These are phyloP conservation scores for Hymenochirus boettgeri DNA, from an alignment of 2,113 vertebrate genomes.

Conservation along the genomic window DNA sequence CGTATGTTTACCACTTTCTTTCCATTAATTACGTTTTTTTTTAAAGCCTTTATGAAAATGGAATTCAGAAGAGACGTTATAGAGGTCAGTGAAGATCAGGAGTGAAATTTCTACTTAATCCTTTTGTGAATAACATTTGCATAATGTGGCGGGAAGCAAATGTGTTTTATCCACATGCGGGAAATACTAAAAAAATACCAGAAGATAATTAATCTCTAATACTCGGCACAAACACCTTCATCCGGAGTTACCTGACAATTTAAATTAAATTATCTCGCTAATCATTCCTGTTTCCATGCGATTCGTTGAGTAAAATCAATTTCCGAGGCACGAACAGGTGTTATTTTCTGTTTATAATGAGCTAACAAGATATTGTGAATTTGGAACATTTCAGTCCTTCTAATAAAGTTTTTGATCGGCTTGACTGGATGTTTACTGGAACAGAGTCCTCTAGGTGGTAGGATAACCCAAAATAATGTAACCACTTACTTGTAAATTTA, in stretches of 20 bases:
- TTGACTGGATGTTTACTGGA: too few species aligned
- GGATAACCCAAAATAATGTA: too few species aligned
- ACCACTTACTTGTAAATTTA: too few species aligned
- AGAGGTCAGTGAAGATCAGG: background rate
- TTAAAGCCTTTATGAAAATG: background rate
- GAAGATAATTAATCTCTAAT: constrained; percentile 3
- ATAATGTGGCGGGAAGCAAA: background rate
- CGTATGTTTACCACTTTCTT: background rate
- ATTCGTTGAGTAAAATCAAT: background rate
- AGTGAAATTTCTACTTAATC: constrained; percentile 2
- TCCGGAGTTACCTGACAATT: background rate
- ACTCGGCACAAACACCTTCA: background rate
- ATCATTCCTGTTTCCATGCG: background rate
- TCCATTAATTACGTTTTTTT: background rate
- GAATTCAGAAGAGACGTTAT: background rate
- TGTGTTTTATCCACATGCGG: background rate
- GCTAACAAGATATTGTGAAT: too few species aligned
- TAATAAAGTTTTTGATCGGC: too few species aligned
- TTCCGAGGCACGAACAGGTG: background rate
- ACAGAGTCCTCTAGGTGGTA: too few species aligned
- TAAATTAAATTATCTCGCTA: background rate
- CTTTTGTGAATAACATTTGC: background rate
- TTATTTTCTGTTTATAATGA: background rate
- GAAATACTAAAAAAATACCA: background rate
- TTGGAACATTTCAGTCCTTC: too few species aligned